Percentiles rank a stretch among this genome's conserved stretches.
These are phyloP conservation scores for Brotogeris chrysoptera DNA, from an alignment of 2,797 vertebrate genomes.

Conservation along the genomic window DNA sequence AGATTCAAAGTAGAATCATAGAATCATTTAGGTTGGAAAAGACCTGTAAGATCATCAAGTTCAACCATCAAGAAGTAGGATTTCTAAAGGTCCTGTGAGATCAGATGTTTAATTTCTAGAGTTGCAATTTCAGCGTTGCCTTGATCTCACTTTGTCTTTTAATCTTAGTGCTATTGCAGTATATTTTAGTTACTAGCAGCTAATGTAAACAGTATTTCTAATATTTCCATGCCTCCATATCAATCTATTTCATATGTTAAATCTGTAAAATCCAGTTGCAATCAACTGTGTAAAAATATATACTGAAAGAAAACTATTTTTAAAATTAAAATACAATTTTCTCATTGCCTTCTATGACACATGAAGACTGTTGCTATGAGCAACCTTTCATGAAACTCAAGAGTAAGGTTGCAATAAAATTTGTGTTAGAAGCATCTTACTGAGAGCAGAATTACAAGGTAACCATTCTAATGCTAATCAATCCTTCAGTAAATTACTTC, in stretches of 20 bases:
- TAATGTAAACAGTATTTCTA: neutral
- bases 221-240: neutral
- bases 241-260: neutral
- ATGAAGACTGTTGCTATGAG: slow-evolving; percentile 69
- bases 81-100: neutral
- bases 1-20: neutral
- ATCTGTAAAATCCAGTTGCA: slow-evolving; percentile 19
- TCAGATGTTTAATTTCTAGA: neutral
- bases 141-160: neutral
- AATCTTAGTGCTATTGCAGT: neutral
- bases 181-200: neutral
- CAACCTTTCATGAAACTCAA: slow-evolving; percentile 60
- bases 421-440: slow-evolving; percentile 40
- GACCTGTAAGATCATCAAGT: neutral
- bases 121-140: neutral
- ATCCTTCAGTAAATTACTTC: slow-evolving; percentile 13
- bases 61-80: neutral
- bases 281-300: neutral
- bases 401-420: slow-evolving; percentile 36
- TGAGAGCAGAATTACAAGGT: slow-evolving; percentile 10
- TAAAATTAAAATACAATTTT: slow-evolving; percentile 32
- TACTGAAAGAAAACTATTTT: slow-evolving; percentile 37
- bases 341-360: slow-evolving; percentile 4
- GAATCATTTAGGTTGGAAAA: neutral
- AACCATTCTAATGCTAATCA: slow-evolving; percentile 30